These are phyloP conservation scores for Notamacropus eugenii DNA, from an alignment of 2,797 vertebrate genomes.

Conservation along the genomic window DNA sequence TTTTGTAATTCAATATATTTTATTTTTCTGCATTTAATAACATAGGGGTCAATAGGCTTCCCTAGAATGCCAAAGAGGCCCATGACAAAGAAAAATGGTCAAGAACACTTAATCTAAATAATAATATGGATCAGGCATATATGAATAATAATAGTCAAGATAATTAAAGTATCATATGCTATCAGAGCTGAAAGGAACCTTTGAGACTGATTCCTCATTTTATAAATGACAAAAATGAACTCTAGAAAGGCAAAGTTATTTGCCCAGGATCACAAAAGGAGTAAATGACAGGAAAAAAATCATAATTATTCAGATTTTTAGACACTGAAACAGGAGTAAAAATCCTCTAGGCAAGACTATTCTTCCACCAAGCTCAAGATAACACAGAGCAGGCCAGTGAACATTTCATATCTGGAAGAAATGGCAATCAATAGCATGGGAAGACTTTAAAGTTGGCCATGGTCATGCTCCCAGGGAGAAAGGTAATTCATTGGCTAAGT, in stretches of 20 bases:
- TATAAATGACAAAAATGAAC: neutral
- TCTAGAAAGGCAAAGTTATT: neutral
- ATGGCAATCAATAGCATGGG: constrained; percentile 18
- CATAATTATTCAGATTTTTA: neutral
- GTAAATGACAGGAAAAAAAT: neutral
- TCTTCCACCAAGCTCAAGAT: constrained; percentile 36
- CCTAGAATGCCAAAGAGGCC: neutral
- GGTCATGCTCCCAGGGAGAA: constrained; percentile 48
- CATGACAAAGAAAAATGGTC: neutral
- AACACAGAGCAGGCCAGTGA: neutral
- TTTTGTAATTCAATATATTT: neutral
- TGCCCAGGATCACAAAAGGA: neutral
- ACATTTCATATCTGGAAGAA: constrained; percentile 30
- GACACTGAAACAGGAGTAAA: neutral
- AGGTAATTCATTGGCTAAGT: constrained; percentile 56
- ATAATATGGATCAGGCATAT: neutral
- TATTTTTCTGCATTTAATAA: neutral
- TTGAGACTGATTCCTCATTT: neutral
- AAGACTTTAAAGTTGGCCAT: constrained; percentile 46
- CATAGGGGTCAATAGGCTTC: neutral
- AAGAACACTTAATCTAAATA: neutral
- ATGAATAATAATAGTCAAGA: neutral
- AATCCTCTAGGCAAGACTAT: constrained; percentile 31
- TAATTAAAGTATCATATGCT: neutral
- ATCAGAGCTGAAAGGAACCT: neutral